phyloP scores from a whole-genome alignment of 2,113 vertebrate species.

The Taurulus bubalis region DNA sequence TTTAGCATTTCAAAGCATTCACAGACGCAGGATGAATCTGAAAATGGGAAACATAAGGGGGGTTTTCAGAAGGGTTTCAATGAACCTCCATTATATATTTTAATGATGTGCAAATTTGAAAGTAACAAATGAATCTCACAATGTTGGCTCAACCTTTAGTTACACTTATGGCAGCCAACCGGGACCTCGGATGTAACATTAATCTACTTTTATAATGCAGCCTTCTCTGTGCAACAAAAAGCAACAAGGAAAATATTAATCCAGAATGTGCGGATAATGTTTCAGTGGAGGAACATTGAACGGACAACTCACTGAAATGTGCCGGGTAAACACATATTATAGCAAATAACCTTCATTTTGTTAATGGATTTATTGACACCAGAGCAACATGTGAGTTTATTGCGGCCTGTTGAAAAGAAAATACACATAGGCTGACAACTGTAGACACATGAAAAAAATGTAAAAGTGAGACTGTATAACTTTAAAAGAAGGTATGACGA shows the following conservation, averaged over 20 bases:
- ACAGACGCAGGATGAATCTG: slow-evolving; percentile 20
- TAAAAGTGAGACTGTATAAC: neutral
- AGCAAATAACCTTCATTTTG: neutral
- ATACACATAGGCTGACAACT: neutral
- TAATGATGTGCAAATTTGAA: slow-evolving; percentile 67
- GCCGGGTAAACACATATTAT: neutral
- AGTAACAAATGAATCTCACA: slow-evolving; percentile 30
- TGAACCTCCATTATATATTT: slow-evolving; percentile 54
- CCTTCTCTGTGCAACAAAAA: slow-evolving; percentile 5
- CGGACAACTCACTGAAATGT: neutral
- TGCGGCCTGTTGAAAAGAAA: neutral
- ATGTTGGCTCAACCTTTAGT: slow-evolving; percentile 13
- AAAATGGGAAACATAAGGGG: slow-evolving; percentile 29
- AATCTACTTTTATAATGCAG: slow-evolving; percentile 14
- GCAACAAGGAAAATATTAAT: neutral
- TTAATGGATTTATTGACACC: neutral
- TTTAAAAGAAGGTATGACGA: neutral
- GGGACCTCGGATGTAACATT: slow-evolving; percentile 28
- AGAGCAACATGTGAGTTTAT: neutral
- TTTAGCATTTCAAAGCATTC: slow-evolving; percentile 81
- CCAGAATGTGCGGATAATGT: too few relatives aligned
- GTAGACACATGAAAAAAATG: too few relatives aligned
- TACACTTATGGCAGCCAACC: slow-evolving; percentile 14
- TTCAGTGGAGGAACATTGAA: neutral
- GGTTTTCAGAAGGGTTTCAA: slow-evolving; percentile 60